phyloP scores from a whole-genome alignment of 2,113 vertebrate species.

The Plecotus auritus region DNA sequence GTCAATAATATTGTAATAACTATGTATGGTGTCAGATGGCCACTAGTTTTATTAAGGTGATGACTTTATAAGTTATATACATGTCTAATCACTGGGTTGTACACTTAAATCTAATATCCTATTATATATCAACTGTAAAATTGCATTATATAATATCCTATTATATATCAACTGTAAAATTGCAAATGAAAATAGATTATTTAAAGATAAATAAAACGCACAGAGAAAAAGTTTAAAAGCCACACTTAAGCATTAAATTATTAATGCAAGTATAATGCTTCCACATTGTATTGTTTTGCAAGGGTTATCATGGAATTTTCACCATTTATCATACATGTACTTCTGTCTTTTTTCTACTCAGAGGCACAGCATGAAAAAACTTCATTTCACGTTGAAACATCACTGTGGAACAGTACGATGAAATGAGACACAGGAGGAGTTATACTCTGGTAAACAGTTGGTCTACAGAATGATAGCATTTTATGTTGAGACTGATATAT shows the following conservation, averaged over 20 bases:
- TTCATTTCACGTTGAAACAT: constrained; percentile 94
- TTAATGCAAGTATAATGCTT: constrained; percentile 88
- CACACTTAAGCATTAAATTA: constrained; percentile 88
- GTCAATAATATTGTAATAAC: not conserved
- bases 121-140: not conserved
- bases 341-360: constrained; percentile 88
- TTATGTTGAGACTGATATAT: constrained; percentile 89
- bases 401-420: constrained; percentile 88
- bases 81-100: not conserved
- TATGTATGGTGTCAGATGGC: not conserved
- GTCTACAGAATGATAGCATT: constrained; percentile 88
- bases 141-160: not conserved
- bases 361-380: constrained; percentile 92
- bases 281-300: constrained; percentile 87
- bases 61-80: not conserved
- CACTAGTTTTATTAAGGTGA: not conserved
- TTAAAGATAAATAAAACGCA: not conserved
- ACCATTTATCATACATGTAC: constrained; percentile 87
- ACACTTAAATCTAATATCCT: not conserved
- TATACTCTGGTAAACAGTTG: constrained; percentile 88
- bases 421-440: constrained; percentile 91
- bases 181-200: not conserved
- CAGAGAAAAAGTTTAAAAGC: constrained; percentile 89
- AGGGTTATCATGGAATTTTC: constrained; percentile 83
- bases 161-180: not conserved